Evolutionary conservation across 1,140 invertebrate genomes (phyloP), one percentile per base, ranked within the genome.

Genomic region (Orius insidiosus): DNA sequence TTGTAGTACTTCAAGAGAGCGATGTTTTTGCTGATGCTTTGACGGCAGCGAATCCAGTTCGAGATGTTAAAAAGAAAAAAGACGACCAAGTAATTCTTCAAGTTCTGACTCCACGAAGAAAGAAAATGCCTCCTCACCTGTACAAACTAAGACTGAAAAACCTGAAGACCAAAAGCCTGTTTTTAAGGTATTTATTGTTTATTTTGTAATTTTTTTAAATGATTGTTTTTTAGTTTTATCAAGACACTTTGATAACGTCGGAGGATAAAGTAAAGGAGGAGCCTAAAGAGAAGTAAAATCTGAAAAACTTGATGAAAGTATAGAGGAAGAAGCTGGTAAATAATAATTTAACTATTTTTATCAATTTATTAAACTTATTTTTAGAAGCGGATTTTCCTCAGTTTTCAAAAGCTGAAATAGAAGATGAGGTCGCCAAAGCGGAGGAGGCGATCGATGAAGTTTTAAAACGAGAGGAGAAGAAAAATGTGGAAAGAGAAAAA

Each of bases 21-120:
- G 85, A 83, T 58, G 76, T 86, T 61, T 93, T 94, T 58, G 90
- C 89, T 75, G 85, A 92, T 64, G 85, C 85, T 2, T 60, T 94
- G n/a, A 62, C 55, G 34, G 70, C 74, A 45, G 73, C 72, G 9
- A 73, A 74, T 1, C 73, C 79, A 4, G 75, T 80, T 60, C 78
- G 83, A 66, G 76, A 84, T 52, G 72, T 76, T 1, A 72, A 75
- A 42, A 85, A 83, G 54, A 67, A 77, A 32, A 86, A 85, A 62
- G 82, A n/a, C 67, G 75, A 54, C 68, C 68, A 1, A 75, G 74
- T 5, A 73, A 74, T 2, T 76, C 75, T 56, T 77, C 81, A 47
- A 66, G 55, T 18, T 31, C 40, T n/a, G 18, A 31, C 10, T 44
- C 51, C n/a, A 35, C 40, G 7, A 54, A 53, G 36, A 51, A 55